Conservation (phyloP, 1,140 invertebrate genomes). For the Saccostrea cuccullata region DNA sequence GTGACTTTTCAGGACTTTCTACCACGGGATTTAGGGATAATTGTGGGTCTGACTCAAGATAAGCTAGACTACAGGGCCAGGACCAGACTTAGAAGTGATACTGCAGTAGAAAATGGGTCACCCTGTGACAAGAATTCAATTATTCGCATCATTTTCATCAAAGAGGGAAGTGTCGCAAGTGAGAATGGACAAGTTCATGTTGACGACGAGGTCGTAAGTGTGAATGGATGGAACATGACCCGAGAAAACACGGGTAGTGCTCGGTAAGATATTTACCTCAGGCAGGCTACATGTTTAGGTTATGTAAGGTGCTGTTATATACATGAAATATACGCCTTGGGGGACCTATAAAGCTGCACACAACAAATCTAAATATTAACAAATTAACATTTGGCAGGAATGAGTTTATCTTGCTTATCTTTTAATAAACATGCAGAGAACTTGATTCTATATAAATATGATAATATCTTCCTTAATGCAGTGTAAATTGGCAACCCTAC, state of each 20-base stretch:
- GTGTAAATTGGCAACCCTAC: background rate
- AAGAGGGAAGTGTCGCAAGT: slow-evolving; percentile 55
- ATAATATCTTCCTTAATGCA: background rate
- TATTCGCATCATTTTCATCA: slow-evolving; percentile 56
- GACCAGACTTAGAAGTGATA: background rate
- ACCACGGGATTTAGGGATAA: slow-evolving; percentile 61
- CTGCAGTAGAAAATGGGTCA: background rate
- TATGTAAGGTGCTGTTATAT: background rate
- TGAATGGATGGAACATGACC: slow-evolving; percentile 63
- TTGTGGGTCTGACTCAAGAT: slow-evolving; percentile 45
- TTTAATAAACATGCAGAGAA: slow-evolving; percentile 1
- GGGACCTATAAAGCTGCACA: background rate
- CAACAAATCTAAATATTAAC: slow-evolving; percentile 4
- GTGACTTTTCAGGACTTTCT: slow-evolving; percentile 57
- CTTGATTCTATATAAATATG: background rate
- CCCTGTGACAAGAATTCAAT: slow-evolving; percentile 1
- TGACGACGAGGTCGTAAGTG: slow-evolving; percentile 66
- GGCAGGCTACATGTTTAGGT: background rate
- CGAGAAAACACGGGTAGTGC: slow-evolving; percentile 62
- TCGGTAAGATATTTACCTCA: slow-evolving; percentile 56
- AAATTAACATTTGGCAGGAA: slow-evolving; percentile 2
- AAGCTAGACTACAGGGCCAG: background rate
- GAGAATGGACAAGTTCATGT: slow-evolving; percentile 64
- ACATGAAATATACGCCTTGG: background rate
- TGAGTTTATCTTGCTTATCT: slow-evolving; percentile 27